These are phyloP conservation scores for rat (Rattus norvegicus) DNA, from an alignment of 2,113 vertebrate genomes.

Conservation along the genomic window DNA sequence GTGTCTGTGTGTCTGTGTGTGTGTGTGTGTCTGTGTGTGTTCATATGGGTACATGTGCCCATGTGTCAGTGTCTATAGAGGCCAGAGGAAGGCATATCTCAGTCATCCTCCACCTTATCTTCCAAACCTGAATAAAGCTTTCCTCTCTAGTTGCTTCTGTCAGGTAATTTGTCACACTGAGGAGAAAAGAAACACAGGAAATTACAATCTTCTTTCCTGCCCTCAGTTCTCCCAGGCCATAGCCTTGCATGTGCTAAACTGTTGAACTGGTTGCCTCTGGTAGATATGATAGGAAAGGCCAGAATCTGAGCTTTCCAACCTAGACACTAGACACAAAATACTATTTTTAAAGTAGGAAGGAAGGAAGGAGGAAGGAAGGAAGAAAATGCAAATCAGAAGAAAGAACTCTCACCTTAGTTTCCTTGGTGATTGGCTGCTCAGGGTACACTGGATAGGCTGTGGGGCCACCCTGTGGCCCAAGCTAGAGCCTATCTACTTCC, in stretches of 20 bases:
- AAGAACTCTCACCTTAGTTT: neutral
- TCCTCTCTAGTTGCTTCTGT: neutral
- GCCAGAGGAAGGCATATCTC: neutral
- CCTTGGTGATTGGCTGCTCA: neutral
- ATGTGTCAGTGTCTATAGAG: neutral
- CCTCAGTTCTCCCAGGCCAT: neutral
- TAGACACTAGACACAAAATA: neutral
- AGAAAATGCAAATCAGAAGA: slow-evolving; percentile 35
- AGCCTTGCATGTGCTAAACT: accelerated
- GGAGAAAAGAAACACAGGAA: neutral
- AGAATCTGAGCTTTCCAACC: neutral
- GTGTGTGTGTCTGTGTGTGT: neutral
- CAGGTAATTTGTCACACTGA: neutral
- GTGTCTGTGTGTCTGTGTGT: neutral
- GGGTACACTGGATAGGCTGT: neutral
- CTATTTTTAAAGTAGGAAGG: neutral
- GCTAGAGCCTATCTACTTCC: accelerated
- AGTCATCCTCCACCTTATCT: neutral
- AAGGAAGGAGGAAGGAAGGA: neutral
- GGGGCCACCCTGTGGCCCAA: accelerated
- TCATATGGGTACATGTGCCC: neutral
- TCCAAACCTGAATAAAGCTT: neutral
- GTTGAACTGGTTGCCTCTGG: neutral
- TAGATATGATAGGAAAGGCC: neutral
- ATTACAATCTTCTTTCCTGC: neutral